A percentile compares a stretch with the other conserved stretches of the same genome.
Evolutionary conservation across 1,140 invertebrate species (phyloP).

Genomic region (Eulimnadia texana): DNA sequence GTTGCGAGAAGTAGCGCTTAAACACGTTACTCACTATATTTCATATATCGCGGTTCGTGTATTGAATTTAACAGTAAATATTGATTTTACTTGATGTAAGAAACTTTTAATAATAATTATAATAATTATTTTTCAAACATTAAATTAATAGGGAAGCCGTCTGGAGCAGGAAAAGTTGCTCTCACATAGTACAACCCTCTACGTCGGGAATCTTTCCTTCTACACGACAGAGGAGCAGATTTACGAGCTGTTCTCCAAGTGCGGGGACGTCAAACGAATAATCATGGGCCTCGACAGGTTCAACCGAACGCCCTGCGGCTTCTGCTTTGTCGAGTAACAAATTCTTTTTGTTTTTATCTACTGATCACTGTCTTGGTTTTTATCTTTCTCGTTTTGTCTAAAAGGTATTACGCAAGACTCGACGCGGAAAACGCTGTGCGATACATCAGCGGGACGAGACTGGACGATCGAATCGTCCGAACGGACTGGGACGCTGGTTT

Average conservation of each 20-base stretch:
- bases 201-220: slow-evolving; percentile 96
- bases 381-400: not conserved
- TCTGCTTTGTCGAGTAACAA: slow-evolving; percentile 96
- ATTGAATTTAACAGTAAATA: too few species aligned
- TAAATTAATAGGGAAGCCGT: slow-evolving; percentile 59
- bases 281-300: slow-evolving; percentile 98
- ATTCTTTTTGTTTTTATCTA: not conserved
- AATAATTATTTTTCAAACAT: too few species aligned
- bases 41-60: too few species aligned
- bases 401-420: slow-evolving; percentile 63
- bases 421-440: slow-evolving; percentile 91
- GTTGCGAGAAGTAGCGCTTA: too few species aligned
- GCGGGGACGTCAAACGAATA: slow-evolving; percentile 89
- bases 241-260: slow-evolving; percentile 89
- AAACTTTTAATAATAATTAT: too few species aligned
- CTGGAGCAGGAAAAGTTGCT: slow-evolving; percentile 79
- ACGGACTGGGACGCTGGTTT: slow-evolving; percentile 99
- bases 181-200: slow-evolving; percentile 62
- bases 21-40: too few species aligned
- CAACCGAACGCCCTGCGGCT: slow-evolving; percentile 97
- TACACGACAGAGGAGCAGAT: slow-evolving; percentile 99
- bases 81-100: too few species aligned
- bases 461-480: slow-evolving; percentile 93
- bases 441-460: slow-evolving; percentile 89
- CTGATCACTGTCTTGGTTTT: not conserved